These are phyloP conservation scores for Orchesella flavescens DNA, from an alignment of 2,888 invertebrate genomes.

Conservation along the genomic window DNA sequence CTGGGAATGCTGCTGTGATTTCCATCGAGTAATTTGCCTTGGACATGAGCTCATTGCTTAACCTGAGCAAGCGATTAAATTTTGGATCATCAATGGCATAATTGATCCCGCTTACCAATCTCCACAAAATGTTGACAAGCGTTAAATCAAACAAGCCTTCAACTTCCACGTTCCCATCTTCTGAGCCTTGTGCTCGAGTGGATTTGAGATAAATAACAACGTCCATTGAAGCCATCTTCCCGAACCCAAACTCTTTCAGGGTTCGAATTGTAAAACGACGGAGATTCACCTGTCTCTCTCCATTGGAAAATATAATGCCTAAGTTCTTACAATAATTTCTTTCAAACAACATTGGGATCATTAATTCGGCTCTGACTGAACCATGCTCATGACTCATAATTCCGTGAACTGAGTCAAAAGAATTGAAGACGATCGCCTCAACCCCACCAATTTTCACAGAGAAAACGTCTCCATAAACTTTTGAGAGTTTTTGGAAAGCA, in stretches of 20 bases:
- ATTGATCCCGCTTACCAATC: conserved; percentile 41
- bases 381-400: too few relatives aligned
- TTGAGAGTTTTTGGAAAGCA: conserved; percentile 11
- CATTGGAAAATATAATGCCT: conserved; percentile 36
- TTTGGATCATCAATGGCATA: conserved; percentile 33
- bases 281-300: neutral
- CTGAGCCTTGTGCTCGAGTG: too few relatives aligned
- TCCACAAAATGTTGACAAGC: conserved; percentile 42
- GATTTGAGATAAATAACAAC: conserved; percentile 44
- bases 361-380: too few relatives aligned
- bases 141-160: conserved; percentile 34
- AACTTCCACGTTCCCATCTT: neutral
- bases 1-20: conserved; percentile 15
- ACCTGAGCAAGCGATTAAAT: conserved; percentile 4
- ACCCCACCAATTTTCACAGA: neutral
- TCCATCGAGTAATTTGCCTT: conserved; percentile 29
- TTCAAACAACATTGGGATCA: too few relatives aligned
- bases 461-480: conserved; percentile 40
- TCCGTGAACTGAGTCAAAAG: too few relatives aligned
- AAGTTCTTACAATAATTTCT: too few relatives aligned
- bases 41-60: conserved; percentile 11
- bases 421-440: too few relatives aligned
- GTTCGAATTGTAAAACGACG: conserved; percentile 33
- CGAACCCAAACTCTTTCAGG: conserved; percentile 49
- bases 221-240: conserved; percentile 42